Evolutionary conservation across 1,140 invertebrate species (phyloP).

Genomic region (Drosophila sp.): DNA sequence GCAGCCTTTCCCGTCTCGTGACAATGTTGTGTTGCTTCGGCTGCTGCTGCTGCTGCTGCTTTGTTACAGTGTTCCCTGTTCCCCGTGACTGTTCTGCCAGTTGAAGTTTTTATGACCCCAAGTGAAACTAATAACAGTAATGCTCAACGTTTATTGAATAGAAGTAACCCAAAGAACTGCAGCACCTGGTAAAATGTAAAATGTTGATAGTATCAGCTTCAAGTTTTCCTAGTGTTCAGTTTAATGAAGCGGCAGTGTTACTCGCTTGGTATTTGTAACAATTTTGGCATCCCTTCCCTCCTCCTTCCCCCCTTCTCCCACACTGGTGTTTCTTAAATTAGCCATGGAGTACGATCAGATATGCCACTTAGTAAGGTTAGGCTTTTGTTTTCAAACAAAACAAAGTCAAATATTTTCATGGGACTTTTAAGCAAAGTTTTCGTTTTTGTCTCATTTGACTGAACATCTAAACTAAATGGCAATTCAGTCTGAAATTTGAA

Average conservation of each 20-base stretch:
- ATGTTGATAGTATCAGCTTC: conserved; percentile 11
- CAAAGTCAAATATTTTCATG: conserved; percentile 6
- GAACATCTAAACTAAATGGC: no score
- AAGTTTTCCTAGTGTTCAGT: conserved; percentile 48
- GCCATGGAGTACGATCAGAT: neutral
- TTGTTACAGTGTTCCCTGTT: conserved; percentile 59
- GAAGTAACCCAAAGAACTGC: conserved; percentile 20
- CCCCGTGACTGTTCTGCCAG: conserved; percentile 30
- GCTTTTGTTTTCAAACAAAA: conserved; percentile 1
- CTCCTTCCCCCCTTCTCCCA: no score
- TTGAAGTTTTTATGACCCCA: conserved; percentile 68
- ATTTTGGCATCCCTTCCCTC: conserved; percentile 3
- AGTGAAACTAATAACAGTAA: conserved; percentile 79
- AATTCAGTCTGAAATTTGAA: no score
- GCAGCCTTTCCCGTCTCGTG: neutral
- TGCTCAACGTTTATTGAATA: conserved; percentile 70
- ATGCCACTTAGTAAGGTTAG: conserved; percentile 9
- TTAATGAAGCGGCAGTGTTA: conserved; percentile 64
- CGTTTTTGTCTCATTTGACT: no score
- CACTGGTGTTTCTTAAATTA: no score
- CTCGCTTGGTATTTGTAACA: conserved; percentile 28
- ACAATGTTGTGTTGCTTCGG: conserved; percentile 34
- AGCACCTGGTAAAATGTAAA: conserved; percentile 20
- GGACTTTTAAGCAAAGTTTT: neutral
- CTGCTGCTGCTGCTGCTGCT: conserved; percentile 26